Base-by-base conservation (phyloP, 2,113 vertebrate species). In the Myotis davidii region DNA sequence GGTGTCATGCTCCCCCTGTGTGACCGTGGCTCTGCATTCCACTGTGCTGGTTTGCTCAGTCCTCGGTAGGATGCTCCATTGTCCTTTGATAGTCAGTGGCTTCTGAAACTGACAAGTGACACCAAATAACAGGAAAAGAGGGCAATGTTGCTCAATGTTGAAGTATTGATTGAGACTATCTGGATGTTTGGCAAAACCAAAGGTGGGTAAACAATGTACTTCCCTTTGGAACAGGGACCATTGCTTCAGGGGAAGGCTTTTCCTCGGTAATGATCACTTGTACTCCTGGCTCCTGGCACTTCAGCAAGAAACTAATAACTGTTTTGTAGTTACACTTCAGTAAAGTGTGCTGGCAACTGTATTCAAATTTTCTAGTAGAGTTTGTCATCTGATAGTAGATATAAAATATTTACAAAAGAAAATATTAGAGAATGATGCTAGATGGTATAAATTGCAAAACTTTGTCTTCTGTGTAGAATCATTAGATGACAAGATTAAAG, bases 21-120 rank as follows among this genome's bases (percentile, higher is more conserved):
- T 96, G 93, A 95, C 79, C 87, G 69, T 85, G 86, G 74, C 39
- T 97, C 42, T 92, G 64, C n/a, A 59, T 92, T 97, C 48, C 32
- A 86, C 12, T 88, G 64, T 92, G 42, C 45, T 93, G 64, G 13
- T 92, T 32, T 77, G 14, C 67, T 82, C 39, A 85, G 54, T 78
- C 48, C 9, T 81, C 52, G 37, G 16, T 14, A n/a, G 21, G 20
- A 56, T n/a, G 2, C 3, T 65, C 39, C 25, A 27, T 7, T 59
- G 13, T 73, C 17, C 27, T 92, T 61, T 91, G 34, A 70, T 74
- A 59, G 64, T 1, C 32, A 59, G 37, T 25, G 45, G 2, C 39
- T 95, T 17, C 50, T 76, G 59, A 54, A 78, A 90, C 56, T 89
- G 74, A 73, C 37, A 91, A 73, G 20, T 82, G 78, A 76, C 34